phyloP scores from a whole-genome alignment of 1,140 invertebrate genomes.

The Araneus ventricosus region DNA sequence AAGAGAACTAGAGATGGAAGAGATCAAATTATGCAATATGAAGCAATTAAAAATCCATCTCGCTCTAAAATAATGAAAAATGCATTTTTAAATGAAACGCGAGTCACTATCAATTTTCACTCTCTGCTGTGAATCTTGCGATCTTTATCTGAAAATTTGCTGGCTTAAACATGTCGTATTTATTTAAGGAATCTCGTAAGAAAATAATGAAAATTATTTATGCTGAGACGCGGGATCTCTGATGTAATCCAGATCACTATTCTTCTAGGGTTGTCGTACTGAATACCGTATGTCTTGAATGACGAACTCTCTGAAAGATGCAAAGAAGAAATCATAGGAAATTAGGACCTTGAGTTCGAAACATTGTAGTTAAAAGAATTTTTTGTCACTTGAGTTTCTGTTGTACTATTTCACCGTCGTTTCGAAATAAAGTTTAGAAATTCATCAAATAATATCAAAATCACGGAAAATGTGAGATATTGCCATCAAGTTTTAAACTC shows the following conservation, averaged over 20 bases:
- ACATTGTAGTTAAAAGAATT: too few species aligned
- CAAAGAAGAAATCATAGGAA: too few species aligned
- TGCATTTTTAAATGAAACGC: background rate
- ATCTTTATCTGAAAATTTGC: background rate
- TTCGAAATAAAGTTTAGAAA: too few species aligned
- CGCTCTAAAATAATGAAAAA: background rate
- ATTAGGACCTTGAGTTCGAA: too few species aligned
- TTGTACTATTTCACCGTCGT: too few species aligned
- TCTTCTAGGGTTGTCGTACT: slow-evolving; percentile 19
- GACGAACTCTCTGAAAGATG: too few species aligned
- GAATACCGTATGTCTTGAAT: background rate
- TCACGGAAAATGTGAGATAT: too few species aligned
- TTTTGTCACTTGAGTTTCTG: too few species aligned
- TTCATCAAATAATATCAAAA: too few species aligned
- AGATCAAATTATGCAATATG: background rate
- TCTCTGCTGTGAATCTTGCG: background rate
- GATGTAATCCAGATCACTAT: slow-evolving; percentile 20
- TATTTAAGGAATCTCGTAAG: background rate
- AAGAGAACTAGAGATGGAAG: background rate
- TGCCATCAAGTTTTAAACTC: too few species aligned
- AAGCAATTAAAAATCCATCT: background rate
- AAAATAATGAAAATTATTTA: slow-evolving; percentile 36
- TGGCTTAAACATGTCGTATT: background rate
- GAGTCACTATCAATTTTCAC: background rate
- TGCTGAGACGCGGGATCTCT: background rate